Evolutionary conservation across 2,797 vertebrate genomes (phyloP).

Genomic region (Odontamblyopus rebecca): DNA sequence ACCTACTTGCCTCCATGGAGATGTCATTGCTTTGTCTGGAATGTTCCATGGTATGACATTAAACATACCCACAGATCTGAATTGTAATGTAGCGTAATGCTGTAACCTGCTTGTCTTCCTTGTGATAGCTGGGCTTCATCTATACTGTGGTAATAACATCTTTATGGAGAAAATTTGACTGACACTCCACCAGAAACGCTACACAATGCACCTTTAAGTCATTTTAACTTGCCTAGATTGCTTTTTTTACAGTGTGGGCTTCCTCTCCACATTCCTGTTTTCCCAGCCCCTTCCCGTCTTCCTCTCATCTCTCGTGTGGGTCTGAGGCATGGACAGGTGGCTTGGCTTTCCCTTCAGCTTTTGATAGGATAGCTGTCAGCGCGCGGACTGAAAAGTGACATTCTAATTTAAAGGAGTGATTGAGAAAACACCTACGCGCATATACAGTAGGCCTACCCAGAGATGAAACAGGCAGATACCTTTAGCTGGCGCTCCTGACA

Average conservation of each 20-base stretch:
- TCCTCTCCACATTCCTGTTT: conserved; percentile 49
- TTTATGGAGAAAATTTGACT: too few relatives aligned
- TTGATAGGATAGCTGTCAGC: conserved; percentile 69
- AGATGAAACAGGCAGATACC: conserved; percentile 28
- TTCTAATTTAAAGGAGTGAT: conserved; percentile 72
- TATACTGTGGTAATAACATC: too few relatives aligned
- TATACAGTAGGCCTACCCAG: conserved; percentile 17
- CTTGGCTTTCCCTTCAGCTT: conserved; percentile 44
- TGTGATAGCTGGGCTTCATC: too few relatives aligned
- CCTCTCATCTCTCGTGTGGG: conserved; percentile 32
- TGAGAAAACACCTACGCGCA: conserved; percentile 34
- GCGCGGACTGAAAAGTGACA: conserved; percentile 67
- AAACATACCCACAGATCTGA: too few relatives aligned
- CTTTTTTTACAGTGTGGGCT: conserved; percentile 23
- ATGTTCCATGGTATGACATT: too few relatives aligned
- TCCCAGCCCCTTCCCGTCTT: conserved; percentile 19
- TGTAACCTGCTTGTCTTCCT: too few relatives aligned
- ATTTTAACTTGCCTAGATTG: too few relatives aligned
- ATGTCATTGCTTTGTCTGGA: too few relatives aligned
- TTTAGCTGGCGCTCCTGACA: conserved; percentile 29
- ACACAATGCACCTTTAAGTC: too few relatives aligned
- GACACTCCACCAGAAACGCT: too few relatives aligned
- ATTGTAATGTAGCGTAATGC: too few relatives aligned
- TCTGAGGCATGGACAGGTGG: conserved; percentile 50
- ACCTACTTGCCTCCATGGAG: too few relatives aligned